These are phyloP conservation scores for Esox niger DNA, from an alignment of 2,113 vertebrate species.

Conservation along the genomic window DNA sequence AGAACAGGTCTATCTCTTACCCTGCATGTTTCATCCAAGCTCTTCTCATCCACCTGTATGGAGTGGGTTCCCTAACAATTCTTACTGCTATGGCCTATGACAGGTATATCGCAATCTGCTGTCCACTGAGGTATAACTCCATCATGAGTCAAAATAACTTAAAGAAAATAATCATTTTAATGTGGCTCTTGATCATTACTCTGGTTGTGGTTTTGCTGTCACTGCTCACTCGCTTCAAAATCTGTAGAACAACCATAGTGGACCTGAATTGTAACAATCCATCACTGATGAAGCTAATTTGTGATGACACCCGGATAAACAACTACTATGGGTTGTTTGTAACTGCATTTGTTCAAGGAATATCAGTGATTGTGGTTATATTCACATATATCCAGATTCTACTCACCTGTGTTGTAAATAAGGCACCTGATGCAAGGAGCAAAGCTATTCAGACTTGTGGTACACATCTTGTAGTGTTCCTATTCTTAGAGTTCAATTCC, in stretches of 20 bases:
- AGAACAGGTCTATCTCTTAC: conserved; percentile 47
- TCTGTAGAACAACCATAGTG: conserved; percentile 53
- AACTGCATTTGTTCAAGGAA: background rate
- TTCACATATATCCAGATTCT: conserved; percentile 64
- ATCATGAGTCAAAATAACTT: conserved; percentile 47
- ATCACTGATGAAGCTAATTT: conserved; percentile 52
- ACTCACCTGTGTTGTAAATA: conserved; percentile 43
- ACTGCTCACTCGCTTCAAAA: conserved; percentile 20
- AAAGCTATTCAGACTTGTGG: conserved; percentile 66
- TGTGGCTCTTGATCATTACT: conserved; percentile 43
- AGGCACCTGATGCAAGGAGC: conserved; percentile 22
- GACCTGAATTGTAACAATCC: conserved; percentile 65
- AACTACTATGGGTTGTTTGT: conserved; percentile 51
- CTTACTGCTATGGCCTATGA: conserved; percentile 65
- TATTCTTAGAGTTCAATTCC: conserved; percentile 52
- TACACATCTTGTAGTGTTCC: conserved; percentile 56
- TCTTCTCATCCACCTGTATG: conserved; percentile 55
- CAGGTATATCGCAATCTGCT: conserved; percentile 65
- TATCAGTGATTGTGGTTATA: conserved; percentile 27
- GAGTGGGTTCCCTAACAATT: conserved; percentile 45
- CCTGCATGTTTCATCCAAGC: conserved; percentile 55
- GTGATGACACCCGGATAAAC: conserved; percentile 48
- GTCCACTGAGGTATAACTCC: conserved; percentile 56
- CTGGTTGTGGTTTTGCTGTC: conserved; percentile 27
- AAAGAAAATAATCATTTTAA: conserved; percentile 34